Base-by-base conservation (phyloP, 2,797 vertebrate genomes). In the Cirrhinus molitorella region DNA sequence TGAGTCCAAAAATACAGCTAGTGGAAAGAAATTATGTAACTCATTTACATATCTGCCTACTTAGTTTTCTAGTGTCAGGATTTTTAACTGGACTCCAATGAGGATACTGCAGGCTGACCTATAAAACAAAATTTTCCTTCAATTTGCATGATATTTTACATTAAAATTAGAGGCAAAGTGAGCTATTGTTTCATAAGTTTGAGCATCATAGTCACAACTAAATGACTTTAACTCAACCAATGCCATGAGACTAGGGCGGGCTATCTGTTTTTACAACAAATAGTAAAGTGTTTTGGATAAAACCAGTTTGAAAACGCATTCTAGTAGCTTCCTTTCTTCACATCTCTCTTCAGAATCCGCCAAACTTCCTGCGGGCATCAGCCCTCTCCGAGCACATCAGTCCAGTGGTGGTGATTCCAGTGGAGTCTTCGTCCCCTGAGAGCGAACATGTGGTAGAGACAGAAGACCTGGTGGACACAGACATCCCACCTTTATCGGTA, bases 301-400 rank as follows among this genome's bases (percentile, higher is more conserved):
- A 72, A 31, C 10, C 5, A 5, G 23, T 71, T 19, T 71, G 16
- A 31, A 72, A 72, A 72, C 9, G 2, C 23, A 28, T 49, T 28
- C 23, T 4, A 28, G 45, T 71, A 19, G 17, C 1, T 63, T 63
- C 13, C 25, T 28, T 63, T 63, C 25, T 8, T 28, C 6, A 63
- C 14, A 17, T 63, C 13, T 63, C 59, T 82, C 45, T 45, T 5
- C 92, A 99, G 98, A 97, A 96, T 90, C 97, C 98, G 72, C 98
- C 98, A 23, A 99, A 99, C 93, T 99, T 99, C 92, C 95, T 99
- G 49, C 95, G 98, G 1, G 98, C 98, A 4, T 99, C 98, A 0
- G 98, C 98, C 0, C 94, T 99, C 89, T 99, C 98, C 0, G 98
- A 99, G 87, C 98, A 99, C 94, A 97, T 99, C 94, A 99, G 98